Evolutionary conservation across 1,140 invertebrate genomes (phyloP), one percentile per base, ranked within the genome.

Genomic region (Aporrectodea caliginosa): DNA sequence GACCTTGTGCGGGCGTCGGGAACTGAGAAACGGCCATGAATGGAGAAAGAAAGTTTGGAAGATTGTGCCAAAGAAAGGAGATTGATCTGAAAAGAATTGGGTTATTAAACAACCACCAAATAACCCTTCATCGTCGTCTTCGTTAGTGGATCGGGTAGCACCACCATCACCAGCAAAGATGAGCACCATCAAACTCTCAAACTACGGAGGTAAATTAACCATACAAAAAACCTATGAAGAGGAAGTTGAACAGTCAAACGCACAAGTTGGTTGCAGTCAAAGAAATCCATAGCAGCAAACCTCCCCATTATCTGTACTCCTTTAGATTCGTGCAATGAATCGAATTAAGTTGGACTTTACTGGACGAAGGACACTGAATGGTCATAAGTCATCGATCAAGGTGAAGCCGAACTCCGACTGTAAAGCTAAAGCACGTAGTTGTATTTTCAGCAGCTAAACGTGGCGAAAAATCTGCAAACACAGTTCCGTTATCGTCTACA

Each of bases 371-470:
- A n/a, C n/a, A n/a, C n/a, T n/a, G n/a, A 77, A 1, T 16, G 27
- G 58, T 16, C 29, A 1, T 82, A 79, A 69, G 86, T 85, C 80
- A 80, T 84, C 1, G 86, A 87, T 73, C 84, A 84, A 88, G 87
- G 80, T 79, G 84, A n/a, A 83, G 81, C n/a, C 85, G 86, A 82
- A 86, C 85, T 30, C 84, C 85, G 2, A 87, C 86, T 27, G 85
- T 88, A n/a, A 85, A 87, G 78, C 78, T 88, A 43, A 88, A 88
- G 80, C 87, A 85, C n/a, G 81, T 87, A 31, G 83, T 85, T 34
- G 78, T 80, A 2, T 78, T 84, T 12, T 82, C 83, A 68, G 83
- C 84, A 33, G 82, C 85, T 29, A 80, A 83, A 1, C 83, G 81
- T 80, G 77, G 85, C 58, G 79, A 82, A 69, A n/a, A n/a, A n/a